phyloP scores from a whole-genome alignment of 2,888 invertebrate genomes.

The Pseudococcus jackbeardsleyi region DNA sequence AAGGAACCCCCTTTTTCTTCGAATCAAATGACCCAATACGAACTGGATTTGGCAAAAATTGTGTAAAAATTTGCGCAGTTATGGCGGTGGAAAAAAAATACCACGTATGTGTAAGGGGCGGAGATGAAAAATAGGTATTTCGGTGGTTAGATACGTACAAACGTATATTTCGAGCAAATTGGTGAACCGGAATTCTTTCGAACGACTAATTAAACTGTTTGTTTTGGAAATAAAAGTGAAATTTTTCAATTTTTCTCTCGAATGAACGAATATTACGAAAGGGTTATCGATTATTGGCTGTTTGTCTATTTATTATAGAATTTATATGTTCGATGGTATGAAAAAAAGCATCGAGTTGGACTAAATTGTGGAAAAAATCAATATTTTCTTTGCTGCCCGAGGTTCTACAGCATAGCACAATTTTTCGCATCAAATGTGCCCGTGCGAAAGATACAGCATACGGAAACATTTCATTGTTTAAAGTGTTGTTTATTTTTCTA shows the following conservation, averaged over 20 bases:
- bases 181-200: slow-evolving; percentile 5
- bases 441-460: not conserved
- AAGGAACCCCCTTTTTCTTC: not conserved
- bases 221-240: not conserved
- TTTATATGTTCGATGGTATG: not conserved
- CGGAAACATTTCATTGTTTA: not conserved
- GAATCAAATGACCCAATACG: not conserved
- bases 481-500: not conserved
- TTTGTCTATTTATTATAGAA: not conserved
- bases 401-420: not conserved
- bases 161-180: not conserved
- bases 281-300: not conserved
- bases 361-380: not conserved
- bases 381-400: not conserved
- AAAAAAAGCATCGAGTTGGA: not conserved
- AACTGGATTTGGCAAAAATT: slow-evolving; percentile 9
- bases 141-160: not conserved
- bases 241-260: slow-evolving; percentile 4
- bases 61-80: not conserved
- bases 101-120: not conserved
- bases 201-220: slow-evolving; percentile 13
- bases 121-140: not conserved
- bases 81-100: not conserved
- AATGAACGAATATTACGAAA: not conserved
- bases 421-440: not conserved